These are phyloP conservation scores for Kryptopterus vitreolus DNA, from an alignment of 2,797 vertebrate genomes.

Conservation along the genomic window DNA sequence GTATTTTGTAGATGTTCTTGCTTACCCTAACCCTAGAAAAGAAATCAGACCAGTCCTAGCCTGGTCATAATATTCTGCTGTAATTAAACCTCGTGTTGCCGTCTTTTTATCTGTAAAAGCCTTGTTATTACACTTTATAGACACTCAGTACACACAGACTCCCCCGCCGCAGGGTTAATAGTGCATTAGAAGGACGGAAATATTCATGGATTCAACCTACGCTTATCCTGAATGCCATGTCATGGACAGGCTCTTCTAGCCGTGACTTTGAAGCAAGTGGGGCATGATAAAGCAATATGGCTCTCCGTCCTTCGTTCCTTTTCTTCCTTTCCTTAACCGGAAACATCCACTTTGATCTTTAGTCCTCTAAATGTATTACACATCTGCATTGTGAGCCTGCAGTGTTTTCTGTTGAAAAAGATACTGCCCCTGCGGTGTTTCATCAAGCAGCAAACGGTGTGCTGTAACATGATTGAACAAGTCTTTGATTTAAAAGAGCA, in stretches of 20 bases:
- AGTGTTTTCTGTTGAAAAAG: not conserved
- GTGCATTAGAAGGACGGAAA: conserved; percentile 66
- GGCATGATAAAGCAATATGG: too few relatives aligned
- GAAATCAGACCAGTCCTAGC: not conserved
- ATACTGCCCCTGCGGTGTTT: not conserved
- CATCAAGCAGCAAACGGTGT: not conserved
- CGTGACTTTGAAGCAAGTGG: conserved; percentile 63
- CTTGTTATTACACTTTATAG: not conserved
- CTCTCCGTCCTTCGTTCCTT: not conserved
- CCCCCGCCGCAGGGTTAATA: conserved; percentile 66
- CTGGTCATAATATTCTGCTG: not conserved
- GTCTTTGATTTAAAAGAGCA: conserved; percentile 14
- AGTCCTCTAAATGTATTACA: not conserved
- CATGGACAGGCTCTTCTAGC: conserved; percentile 58
- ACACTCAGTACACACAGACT: conserved; percentile 51
- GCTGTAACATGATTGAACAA: conserved; percentile 19
- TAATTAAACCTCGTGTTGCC: not conserved
- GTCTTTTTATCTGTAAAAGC: conserved; percentile 4
- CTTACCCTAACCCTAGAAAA: too few relatives aligned
- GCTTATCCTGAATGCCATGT: conserved; percentile 54
- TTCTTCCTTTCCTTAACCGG: not conserved
- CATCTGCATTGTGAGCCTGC: not conserved
- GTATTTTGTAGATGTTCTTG: not conserved
- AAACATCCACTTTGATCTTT: not conserved
- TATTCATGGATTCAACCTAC: conserved; percentile 57